Evolutionary conservation across 2,888 invertebrate genomes (phyloP).

Genomic region (Nasonovia ribisnigri): DNA sequence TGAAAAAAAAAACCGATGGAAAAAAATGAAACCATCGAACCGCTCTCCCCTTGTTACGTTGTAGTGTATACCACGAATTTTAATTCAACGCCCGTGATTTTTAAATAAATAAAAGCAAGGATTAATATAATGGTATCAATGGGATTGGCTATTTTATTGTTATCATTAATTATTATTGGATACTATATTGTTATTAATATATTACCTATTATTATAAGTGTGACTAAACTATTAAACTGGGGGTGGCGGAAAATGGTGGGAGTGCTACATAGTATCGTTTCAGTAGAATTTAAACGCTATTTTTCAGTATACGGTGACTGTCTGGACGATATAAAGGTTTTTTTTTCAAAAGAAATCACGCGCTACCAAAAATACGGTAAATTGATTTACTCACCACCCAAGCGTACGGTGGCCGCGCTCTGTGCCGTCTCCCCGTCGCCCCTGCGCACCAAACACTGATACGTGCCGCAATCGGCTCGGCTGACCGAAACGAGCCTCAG

Average conservation of each 20-base stretch:
- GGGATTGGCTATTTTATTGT: not conserved
- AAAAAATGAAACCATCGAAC: not conserved
- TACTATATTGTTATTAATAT: not conserved
- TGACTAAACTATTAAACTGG: not conserved
- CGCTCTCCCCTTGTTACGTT: not conserved
- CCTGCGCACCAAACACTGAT: slow-evolving; percentile 80
- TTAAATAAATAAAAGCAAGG: not conserved
- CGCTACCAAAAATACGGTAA: not conserved
- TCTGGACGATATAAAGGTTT: not conserved
- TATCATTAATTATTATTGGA: not conserved
- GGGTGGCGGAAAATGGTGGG: too few species aligned
- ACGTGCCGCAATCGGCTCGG: slow-evolving; percentile 82
- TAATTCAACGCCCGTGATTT: not conserved
- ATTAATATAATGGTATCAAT: not conserved
- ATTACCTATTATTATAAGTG: not conserved
- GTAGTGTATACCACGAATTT: not conserved
- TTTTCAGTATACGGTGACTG: not conserved
- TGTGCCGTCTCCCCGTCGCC: slow-evolving; percentile 83
- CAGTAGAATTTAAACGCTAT: not conserved
- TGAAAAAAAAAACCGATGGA: slow-evolving; percentile 22
- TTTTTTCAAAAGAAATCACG: not conserved
- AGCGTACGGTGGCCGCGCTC: slow-evolving; percentile 80
- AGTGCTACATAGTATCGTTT: not conserved
- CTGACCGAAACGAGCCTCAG: slow-evolving; percentile 78
- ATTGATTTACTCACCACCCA: slow-evolving; percentile 75